phyloP scores from a whole-genome alignment of 1,140 invertebrate species.

The Philotrypesis tridentata region DNA sequence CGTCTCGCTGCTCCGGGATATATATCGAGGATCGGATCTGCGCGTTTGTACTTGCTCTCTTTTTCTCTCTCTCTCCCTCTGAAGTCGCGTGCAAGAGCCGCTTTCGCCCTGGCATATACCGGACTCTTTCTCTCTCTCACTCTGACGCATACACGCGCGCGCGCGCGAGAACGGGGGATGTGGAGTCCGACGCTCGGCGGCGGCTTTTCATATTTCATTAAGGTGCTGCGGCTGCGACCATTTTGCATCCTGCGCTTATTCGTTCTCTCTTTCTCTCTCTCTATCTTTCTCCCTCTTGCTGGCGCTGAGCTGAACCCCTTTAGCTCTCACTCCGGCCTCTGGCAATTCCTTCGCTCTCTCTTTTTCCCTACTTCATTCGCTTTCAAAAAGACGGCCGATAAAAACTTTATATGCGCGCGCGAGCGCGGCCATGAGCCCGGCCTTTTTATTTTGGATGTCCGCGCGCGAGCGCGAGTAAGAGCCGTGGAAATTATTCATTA shows the following conservation, averaged over 20 bases:
- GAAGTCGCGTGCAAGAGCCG: not conserved
- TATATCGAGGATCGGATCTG: conserved; percentile 68
- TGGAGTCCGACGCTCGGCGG: conserved; percentile 33
- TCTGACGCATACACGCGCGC: conserved; percentile 44
- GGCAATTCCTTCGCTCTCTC: conserved; percentile 43
- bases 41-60: conserved; percentile 46
- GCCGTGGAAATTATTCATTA: conserved; percentile 48
- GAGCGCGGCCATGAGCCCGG: not conserved
- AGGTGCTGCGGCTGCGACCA: conserved; percentile 61
- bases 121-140: conserved; percentile 30
- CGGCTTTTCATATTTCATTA: conserved; percentile 68
- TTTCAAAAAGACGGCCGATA: conserved; percentile 52
- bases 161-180: not conserved
- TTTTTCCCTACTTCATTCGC: conserved; percentile 49
- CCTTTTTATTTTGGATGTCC: conserved; percentile 47
- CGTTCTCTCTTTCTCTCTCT: conserved; percentile 37
- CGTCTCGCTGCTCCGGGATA: conserved; percentile 49
- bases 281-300: conserved; percentile 11
- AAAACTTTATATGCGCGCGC: conserved; percentile 47
- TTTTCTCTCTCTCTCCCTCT: conserved; percentile 4
- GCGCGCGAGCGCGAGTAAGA: conserved; percentile 39
- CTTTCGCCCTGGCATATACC: not conserved
- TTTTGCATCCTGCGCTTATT: conserved; percentile 55
- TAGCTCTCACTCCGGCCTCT: conserved; percentile 18
- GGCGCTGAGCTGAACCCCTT: conserved; percentile 9